Evolutionary conservation across 2,888 invertebrate genomes (phyloP).

Genomic region (Amblyjoppa fuscipennis): DNA sequence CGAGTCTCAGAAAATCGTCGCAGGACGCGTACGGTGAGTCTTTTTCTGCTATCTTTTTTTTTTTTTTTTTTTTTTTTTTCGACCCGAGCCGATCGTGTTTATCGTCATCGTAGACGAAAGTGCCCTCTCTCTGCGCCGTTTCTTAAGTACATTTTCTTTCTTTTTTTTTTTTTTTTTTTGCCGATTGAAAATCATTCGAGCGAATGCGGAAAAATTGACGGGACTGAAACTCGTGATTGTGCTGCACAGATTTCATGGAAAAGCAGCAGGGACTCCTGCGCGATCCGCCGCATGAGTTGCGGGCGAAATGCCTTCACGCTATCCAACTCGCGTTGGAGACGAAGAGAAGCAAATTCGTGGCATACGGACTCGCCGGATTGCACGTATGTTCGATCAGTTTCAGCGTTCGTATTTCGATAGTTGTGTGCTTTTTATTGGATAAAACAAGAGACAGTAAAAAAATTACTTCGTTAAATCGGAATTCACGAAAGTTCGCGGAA

Average conservation of each 20-base stretch:
- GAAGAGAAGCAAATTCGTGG: conserved; percentile 93
- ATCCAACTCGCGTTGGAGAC: conserved; percentile 95
- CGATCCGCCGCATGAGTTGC: conserved; percentile 93
- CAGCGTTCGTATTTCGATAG: background rate
- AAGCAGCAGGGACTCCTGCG: conserved; percentile 92
- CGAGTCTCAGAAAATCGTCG: conserved; percentile 92
- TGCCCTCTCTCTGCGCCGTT: background rate
- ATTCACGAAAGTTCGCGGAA: too few species aligned
- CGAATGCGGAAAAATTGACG: background rate
- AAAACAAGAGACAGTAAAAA: too few species aligned
- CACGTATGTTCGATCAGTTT: conserved; percentile 89
- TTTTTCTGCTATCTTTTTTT: background rate
- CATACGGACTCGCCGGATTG: conserved; percentile 94
- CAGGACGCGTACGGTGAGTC: conserved; percentile 94
- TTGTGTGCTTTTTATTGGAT: background rate
- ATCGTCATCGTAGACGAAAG: too few species aligned
- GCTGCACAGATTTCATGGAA: conserved; percentile 90
- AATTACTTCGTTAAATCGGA: background rate
- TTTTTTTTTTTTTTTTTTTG: background rate
- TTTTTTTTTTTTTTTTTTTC: background rate
- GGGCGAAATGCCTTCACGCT: conserved; percentile 93
- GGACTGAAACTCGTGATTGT: background rate
- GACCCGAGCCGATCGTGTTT: background rate
- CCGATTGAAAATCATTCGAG: background rate
- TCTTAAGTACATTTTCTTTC: too few species aligned